phyloP scores from a whole-genome alignment of 2,888 invertebrate species.

The Choreutis nemorana region DNA sequence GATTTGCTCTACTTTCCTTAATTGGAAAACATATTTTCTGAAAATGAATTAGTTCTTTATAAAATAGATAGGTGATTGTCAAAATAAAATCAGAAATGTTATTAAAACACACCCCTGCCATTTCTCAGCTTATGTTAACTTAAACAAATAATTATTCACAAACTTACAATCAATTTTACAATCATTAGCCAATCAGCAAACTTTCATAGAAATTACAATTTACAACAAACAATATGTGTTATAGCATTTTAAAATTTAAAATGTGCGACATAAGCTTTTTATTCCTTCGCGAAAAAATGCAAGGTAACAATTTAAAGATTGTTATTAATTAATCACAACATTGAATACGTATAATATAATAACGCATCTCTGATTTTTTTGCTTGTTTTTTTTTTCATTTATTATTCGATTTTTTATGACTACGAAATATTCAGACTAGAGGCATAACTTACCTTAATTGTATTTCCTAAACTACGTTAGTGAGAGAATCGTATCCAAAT shows the following conservation, averaged over 20 bases:
- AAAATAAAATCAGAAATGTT: too few species aligned
- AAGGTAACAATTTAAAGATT: slow-evolving; percentile 2
- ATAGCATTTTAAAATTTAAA: slow-evolving; percentile 26
- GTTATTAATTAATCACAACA: slow-evolving; percentile 21
- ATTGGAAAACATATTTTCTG: too few species aligned
- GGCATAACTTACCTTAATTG: slow-evolving; percentile 41
- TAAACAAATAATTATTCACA: too few species aligned
- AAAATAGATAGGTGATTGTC: too few species aligned
- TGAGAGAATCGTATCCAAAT: too few species aligned
- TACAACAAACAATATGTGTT: slow-evolving; percentile 23
- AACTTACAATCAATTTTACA: too few species aligned
- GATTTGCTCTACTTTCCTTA: too few species aligned
- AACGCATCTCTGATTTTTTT: slow-evolving; percentile 19
- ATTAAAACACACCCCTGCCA: too few species aligned
- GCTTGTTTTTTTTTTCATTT: slow-evolving; percentile 16
- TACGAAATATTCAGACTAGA: slow-evolving; percentile 56
- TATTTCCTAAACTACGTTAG: slow-evolving; percentile 5
- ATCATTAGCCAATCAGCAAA: too few species aligned
- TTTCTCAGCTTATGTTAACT: too few species aligned
- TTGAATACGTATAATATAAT: slow-evolving; percentile 19
- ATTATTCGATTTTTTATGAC: slow-evolving; percentile 34
- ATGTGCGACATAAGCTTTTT: slow-evolving; percentile 44
- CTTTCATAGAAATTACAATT: slow-evolving; percentile 4
- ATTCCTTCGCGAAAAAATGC: not conserved
- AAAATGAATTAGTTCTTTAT: too few species aligned